phyloP scores from a whole-genome alignment of 2,113 vertebrate species.

The Pholis gunnellus region DNA sequence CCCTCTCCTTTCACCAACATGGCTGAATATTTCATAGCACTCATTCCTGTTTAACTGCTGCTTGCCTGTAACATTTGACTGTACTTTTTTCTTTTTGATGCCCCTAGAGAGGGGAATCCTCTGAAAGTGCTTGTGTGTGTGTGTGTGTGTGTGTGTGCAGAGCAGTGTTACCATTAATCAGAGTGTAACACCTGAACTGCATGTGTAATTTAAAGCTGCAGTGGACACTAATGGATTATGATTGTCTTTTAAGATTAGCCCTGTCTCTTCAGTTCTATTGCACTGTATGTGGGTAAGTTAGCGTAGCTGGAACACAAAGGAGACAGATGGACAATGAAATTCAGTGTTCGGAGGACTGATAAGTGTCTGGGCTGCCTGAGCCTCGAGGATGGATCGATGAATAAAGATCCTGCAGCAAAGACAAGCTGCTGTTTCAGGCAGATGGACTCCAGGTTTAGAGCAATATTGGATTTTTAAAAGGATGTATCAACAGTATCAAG shows the following conservation, averaged over 20 bases:
- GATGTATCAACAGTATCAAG: not conserved
- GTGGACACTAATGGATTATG: slow-evolving; percentile 32
- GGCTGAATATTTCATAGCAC: slow-evolving; percentile 73
- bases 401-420: slow-evolving; percentile 27
- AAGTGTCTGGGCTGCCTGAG: slow-evolving; percentile 13
- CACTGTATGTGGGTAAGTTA: not conserved
- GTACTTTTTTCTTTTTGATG: slow-evolving; percentile 36
- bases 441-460: not conserved
- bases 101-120: slow-evolving; percentile 39
- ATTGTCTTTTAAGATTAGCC: not conserved
- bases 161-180: slow-evolving; percentile 14
- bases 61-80: slow-evolving; percentile 20
- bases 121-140: slow-evolving; percentile 2
- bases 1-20: slow-evolving; percentile 40
- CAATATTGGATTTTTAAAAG: not conserved
- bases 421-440: slow-evolving; percentile 18
- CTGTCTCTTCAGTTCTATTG: slow-evolving; percentile 19
- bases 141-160: not conserved
- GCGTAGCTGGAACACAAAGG: not conserved
- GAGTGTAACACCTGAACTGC: slow-evolving; percentile 4
- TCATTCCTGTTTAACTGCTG: slow-evolving; percentile 41
- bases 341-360: slow-evolving; percentile 11
- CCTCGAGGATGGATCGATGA: slow-evolving; percentile 17
- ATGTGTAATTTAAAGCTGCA: slow-evolving; percentile 14
- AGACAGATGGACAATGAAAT: slow-evolving; percentile 36